Percentiles rank a stretch among this genome's conserved stretches.
Evolutionary conservation across 2,888 invertebrate species (phyloP).

Genomic region (Fragum fragum): DNA sequence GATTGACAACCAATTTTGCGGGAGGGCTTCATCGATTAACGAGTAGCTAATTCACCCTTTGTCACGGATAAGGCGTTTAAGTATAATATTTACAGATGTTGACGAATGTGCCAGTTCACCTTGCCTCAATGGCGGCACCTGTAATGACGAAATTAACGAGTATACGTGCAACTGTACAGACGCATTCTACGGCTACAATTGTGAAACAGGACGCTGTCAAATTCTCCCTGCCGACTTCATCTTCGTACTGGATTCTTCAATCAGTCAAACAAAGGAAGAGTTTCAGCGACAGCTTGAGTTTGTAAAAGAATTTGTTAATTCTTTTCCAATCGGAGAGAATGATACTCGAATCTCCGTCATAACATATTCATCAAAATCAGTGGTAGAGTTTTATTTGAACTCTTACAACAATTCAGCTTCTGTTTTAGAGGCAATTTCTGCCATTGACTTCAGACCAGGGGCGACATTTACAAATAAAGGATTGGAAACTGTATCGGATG

Average conservation of each 20-base stretch:
- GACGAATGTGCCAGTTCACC: neutral
- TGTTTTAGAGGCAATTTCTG: slow-evolving; percentile 24
- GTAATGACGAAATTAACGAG: slow-evolving; percentile 2
- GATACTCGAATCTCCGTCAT: slow-evolving; percentile 39
- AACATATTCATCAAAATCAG: slow-evolving; percentile 35
- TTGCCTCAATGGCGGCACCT: neutral
- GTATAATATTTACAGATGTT: slow-evolving; percentile 10
- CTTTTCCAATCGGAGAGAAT: slow-evolving; percentile 30
- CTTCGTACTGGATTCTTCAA: slow-evolving; percentile 46
- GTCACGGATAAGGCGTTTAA: too few relatives aligned
- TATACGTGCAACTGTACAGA: neutral
- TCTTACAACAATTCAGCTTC: slow-evolving; percentile 5
- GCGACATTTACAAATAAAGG: slow-evolving; percentile 43
- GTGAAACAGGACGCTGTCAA: slow-evolving; percentile 45
- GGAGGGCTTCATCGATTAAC: too few relatives aligned
- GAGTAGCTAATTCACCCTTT: too few relatives aligned
- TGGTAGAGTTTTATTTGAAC: slow-evolving; percentile 38
- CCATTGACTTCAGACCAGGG: slow-evolving; percentile 36
- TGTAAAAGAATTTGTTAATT: slow-evolving; percentile 28
- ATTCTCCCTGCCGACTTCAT: slow-evolving; percentile 47
- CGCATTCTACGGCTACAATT: slow-evolving; percentile 18
- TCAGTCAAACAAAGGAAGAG: slow-evolving; percentile 44
- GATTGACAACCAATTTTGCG: too few relatives aligned
- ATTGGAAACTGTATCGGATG: slow-evolving; percentile 4
- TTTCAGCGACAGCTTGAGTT: slow-evolving; percentile 44